Base-by-base conservation (phyloP, 2,797 vertebrate genomes). In the Carduelis carduelis region DNA sequence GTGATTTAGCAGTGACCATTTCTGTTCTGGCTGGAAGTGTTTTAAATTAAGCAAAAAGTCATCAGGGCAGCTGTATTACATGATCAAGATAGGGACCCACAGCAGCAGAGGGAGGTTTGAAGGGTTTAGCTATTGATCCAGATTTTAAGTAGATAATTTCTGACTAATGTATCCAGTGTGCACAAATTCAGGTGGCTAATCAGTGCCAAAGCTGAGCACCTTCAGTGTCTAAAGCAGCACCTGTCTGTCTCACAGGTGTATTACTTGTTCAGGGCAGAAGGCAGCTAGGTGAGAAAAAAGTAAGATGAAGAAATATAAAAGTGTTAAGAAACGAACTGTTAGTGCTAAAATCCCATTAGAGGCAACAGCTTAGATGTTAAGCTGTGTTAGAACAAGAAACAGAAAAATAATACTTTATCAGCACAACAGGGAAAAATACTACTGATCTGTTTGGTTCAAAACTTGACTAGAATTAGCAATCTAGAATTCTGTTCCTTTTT, bases 131-230 rank as follows among this genome's bases (percentile, higher is more conserved):
- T 85, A 41, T 64, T 80, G 71, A 92, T 85, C 69, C 39, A 80
- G 87, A 83, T 68, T 95, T 91, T 68, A 93, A 87, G 79, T 27
- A 76, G 79, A 28, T 87, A 69, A 89, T 59, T 96, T 94, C 87
- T 83, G 64, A 35, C n/a, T 75, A 71, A 77, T 30, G 46, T 68
- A 68, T 85, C 56, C 27, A 55, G 43, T n/a, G 39, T 83, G 79
- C 22, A 59, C 65, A 78, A 82, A 78, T 89, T 91, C 81, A 83
- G 43, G 35, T 21, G 86, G 49, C 49, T 89, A 59, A 87, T 46
- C 0, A 0, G 41, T 80, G 60, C n/a, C 64, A 89, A 85, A 93
- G 68, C 60, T 75, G 87, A 61, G 49, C 26, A 59, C 43, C 49
- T 83, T 85, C 12, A 6, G 56, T 47, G 59, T 46, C 85, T 70